Evolutionary conservation across 2,888 invertebrate genomes (phyloP).

Genomic region (Esperia sulphurella): DNA sequence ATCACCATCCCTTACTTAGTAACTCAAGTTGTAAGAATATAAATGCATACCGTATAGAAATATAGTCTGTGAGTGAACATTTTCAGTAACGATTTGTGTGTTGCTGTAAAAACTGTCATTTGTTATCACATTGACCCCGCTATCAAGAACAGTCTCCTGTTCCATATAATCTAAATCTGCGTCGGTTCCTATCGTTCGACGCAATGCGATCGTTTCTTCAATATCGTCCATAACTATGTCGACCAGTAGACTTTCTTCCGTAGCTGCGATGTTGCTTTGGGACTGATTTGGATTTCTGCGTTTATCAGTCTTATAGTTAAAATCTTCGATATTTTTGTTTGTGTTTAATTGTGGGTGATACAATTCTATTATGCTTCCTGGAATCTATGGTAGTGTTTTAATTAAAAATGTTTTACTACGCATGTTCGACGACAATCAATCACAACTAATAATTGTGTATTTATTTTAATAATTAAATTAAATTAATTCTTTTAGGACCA

Average conservation of each 20-base stretch:
- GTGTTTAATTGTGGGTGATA: constrained; percentile 33
- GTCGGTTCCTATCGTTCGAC: constrained; percentile 48
- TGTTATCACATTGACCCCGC: constrained; percentile 34
- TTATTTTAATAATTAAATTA: too few relatives aligned
- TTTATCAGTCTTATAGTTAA: constrained; percentile 5
- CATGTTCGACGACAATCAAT: too few relatives aligned
- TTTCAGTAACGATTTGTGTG: constrained; percentile 30
- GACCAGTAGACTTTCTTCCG: constrained; percentile 44
- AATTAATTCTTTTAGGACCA: too few relatives aligned
- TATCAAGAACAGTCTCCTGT: constrained; percentile 31
- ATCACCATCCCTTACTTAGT: neutral
- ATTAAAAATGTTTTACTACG: neutral
- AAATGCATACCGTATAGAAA: constrained; percentile 54
- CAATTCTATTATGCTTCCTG: constrained; percentile 45
- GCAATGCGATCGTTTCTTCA: constrained; percentile 47
- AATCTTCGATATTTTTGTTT: constrained; percentile 13
- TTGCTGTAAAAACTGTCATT: constrained; percentile 32
- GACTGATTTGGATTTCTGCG: constrained; percentile 7
- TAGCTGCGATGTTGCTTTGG: constrained; percentile 27
- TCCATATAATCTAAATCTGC: constrained; percentile 25
- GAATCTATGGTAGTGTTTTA: constrained; percentile 37
- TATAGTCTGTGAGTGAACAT: constrained; percentile 45
- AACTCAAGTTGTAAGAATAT: neutral
- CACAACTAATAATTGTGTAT: too few relatives aligned
- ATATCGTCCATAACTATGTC: constrained; percentile 46